Evolutionary conservation across 2,888 invertebrate genomes (phyloP).

Genomic region (Maniola hyperantus): DNA sequence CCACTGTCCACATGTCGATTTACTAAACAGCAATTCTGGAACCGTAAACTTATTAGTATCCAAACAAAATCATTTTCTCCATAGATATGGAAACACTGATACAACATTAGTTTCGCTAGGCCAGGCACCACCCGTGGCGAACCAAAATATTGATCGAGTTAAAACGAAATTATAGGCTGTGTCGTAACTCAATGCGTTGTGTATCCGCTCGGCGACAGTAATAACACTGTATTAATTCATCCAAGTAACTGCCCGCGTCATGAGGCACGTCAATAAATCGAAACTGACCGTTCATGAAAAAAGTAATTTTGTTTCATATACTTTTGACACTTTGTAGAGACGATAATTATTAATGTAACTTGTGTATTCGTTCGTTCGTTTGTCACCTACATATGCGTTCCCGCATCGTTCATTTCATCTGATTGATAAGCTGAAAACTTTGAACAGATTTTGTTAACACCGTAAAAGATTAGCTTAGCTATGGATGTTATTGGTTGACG

Average conservation of each 20-base stretch:
- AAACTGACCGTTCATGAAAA: conserved; percentile 41
- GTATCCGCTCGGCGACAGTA: conserved; percentile 65
- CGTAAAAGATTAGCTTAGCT: no score
- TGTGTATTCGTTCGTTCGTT: no score
- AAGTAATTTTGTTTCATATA: not conserved
- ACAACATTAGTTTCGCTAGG: conserved; percentile 22
- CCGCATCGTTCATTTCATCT: no score
- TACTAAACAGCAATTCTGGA: no score
- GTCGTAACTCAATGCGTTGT: conserved; percentile 61
- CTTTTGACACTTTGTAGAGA: no score
- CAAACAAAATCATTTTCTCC: not conserved
- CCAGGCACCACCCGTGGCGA: conserved; percentile 23
- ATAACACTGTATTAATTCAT: conserved; percentile 61
- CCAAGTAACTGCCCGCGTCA: conserved; percentile 50
- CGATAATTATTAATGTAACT: no score
- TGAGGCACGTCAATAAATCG: conserved; percentile 55
- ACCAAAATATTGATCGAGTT: conserved; percentile 42
- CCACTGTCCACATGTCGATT: no score
- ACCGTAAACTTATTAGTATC: no score
- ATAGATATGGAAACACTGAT: conserved; percentile 1
- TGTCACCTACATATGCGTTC: no score
- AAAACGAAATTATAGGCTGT: conserved; percentile 67
- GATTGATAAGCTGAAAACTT: no score
- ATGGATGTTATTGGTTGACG: no score
- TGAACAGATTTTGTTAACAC: no score